Conservation (phyloP, 2,113 vertebrate species). For the Pseudopodoces humilis region DNA sequence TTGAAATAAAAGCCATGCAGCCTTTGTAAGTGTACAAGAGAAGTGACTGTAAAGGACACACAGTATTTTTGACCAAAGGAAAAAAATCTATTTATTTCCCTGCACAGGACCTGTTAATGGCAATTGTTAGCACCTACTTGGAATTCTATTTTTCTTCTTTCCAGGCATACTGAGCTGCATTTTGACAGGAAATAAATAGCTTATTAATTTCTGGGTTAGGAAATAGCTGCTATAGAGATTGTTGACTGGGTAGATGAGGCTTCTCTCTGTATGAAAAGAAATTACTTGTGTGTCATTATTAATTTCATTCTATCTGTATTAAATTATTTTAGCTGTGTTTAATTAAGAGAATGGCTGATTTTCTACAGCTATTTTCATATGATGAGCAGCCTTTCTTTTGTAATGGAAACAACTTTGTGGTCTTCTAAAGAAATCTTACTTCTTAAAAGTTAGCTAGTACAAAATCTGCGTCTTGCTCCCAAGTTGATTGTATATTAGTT, state of each 20-base stretch:
- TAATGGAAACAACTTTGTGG: not conserved
- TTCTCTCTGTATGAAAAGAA: not conserved
- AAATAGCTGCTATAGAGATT: not conserved
- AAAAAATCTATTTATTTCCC: not conserved
- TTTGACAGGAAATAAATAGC: conserved; percentile 16
- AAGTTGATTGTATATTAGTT: not conserved
- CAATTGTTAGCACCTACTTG: not conserved
- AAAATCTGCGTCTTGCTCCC: not conserved
- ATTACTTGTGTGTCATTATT: not conserved
- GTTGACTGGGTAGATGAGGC: not conserved
- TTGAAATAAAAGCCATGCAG: conserved; percentile 10
- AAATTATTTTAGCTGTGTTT: not conserved
- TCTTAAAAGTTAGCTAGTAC: not conserved
- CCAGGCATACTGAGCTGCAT: not conserved
- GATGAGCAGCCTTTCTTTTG: not conserved
- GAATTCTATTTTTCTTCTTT: conserved; percentile 24
- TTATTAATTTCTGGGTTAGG: not conserved
- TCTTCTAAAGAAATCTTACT: not conserved
- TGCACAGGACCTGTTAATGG: not conserved
- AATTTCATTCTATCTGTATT: not conserved
- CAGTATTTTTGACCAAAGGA: not conserved
- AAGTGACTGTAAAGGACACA: not conserved
- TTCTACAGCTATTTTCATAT: not conserved
- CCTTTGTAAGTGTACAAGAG: not conserved
- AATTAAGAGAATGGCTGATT: not conserved